Base-by-base conservation (phyloP, 2,113 vertebrate species). In the Trinectes maculatus region DNA sequence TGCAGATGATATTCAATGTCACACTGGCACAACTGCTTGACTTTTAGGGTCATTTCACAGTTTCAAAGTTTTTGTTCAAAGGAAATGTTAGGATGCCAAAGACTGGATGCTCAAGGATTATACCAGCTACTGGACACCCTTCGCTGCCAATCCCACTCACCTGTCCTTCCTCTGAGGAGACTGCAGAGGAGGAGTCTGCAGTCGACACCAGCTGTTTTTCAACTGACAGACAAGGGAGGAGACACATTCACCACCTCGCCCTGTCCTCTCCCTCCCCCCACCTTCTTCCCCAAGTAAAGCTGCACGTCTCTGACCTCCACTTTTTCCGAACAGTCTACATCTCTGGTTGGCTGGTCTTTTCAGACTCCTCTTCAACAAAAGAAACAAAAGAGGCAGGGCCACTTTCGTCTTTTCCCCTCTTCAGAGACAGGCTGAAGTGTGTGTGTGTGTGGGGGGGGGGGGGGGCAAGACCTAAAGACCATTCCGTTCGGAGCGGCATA, bases 341-440 rank as follows among this genome's bases (percentile, higher is more conserved):
- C 66, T 85, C 76, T 86, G 80, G 79, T 87, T 85, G 84, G 74
- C 83, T 77, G 76, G 73, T 88, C 89, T 87, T 91, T 92, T 90
- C 88, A 93, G 81, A 76, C 82, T 91, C 68, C 40, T 59, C 40
- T 73, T 21, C 53, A 88, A 89, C 89, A 91, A 93, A 89, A 80
- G 84, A 79, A 74, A 92, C 90, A 93, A 92, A 90, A 60, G 37
- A 74, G 79, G 76, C 81, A 58, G 60, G 71, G 77, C 65, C 26
- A 71, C 80, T 81, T 74, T 77, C 48, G 63, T 54, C 74, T 40
- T 26, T 26, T 2, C 61, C 74, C 79, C 79, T 74, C 67, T 54
- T 57, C 64, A 39, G 79, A 84, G 48, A 85, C n/a, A 46, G 60
- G 21, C 18, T 28, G 29, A 19, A 24, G 12, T 10, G 46, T 36